Conservation (phyloP, 2,797 vertebrate species). For the Sardinella longiceps region DNA sequence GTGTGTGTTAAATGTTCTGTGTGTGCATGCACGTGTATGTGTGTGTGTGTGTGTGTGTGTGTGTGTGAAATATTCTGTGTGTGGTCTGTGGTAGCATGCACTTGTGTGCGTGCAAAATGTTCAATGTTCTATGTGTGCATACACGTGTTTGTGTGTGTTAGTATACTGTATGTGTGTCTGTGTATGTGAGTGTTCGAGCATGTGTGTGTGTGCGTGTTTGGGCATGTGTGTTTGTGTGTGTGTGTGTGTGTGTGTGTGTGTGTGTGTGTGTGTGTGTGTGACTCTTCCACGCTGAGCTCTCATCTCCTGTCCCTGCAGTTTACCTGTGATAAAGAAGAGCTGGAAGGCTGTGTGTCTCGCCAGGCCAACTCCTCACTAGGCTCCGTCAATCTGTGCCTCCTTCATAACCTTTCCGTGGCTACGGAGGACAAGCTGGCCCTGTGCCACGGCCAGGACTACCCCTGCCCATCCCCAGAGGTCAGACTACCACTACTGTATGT, state of each 20-base stretch:
- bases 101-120: not conserved
- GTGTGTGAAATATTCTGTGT: not conserved
- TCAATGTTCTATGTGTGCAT: no score
- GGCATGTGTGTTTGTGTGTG: not conserved
- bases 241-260: not conserved
- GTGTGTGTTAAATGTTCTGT: not conserved
- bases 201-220: not conserved
- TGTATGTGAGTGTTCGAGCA: not conserved
- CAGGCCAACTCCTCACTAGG: constrained; percentile 77
- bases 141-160: not conserved
- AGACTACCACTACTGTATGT: no score
- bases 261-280: not conserved
- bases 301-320: constrained; percentile 74
- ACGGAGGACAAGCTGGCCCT: constrained; percentile 73
- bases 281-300: not conserved
- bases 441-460: constrained; percentile 74
- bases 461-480: constrained; percentile 93
- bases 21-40: not conserved
- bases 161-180: no score
- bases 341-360: constrained; percentile 76
- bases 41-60: constrained; percentile 1
- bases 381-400: constrained; percentile 79
- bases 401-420: constrained; percentile 81
- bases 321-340: constrained; percentile 80
- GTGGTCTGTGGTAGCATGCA: not conserved